A percentile compares a stretch with the other conserved stretches of the same genome.
These are phyloP conservation scores for Ammodytes marinus DNA, from an alignment of 2,113 vertebrate species.

Conservation along the genomic window DNA sequence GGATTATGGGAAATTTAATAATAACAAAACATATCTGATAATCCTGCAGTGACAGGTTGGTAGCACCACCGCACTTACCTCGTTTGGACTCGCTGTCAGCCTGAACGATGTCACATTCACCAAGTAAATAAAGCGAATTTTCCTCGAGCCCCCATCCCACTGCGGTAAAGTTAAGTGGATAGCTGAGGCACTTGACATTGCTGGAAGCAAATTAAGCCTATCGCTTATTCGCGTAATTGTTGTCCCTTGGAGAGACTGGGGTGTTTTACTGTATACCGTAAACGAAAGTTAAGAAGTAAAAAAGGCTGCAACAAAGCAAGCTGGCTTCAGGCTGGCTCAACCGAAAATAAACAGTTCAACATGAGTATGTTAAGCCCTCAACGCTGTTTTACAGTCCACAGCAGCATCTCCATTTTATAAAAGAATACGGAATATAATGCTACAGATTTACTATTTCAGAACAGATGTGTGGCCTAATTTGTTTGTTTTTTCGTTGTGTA, in stretches of 20 bases:
- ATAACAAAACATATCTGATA: neutral
- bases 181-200: slow-evolving; percentile 59
- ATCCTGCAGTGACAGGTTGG: neutral
- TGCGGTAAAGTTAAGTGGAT: slow-evolving; percentile 76
- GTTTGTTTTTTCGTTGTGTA: neutral
- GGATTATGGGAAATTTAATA: neutral
- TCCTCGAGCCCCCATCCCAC: slow-evolving; percentile 71
- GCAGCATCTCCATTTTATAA: too few relatives aligned
- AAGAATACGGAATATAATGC: too few relatives aligned
- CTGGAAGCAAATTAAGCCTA: neutral
- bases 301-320: neutral
- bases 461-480: neutral
- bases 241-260: rapidly evolving
- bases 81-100: slow-evolving; percentile 58
- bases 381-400: neutral
- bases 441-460: neutral
- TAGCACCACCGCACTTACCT: slow-evolving; percentile 66
- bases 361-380: neutral
- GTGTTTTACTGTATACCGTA: neutral
- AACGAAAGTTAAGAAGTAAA: neutral
- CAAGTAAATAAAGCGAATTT: slow-evolving; percentile 82
- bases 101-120: slow-evolving; percentile 75
- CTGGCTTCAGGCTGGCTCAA: too few relatives aligned
- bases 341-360: rapidly evolving
- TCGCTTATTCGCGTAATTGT: neutral